phyloP scores from a whole-genome alignment of 2,797 vertebrate genomes.

The Notoglanidium macrostoma region DNA sequence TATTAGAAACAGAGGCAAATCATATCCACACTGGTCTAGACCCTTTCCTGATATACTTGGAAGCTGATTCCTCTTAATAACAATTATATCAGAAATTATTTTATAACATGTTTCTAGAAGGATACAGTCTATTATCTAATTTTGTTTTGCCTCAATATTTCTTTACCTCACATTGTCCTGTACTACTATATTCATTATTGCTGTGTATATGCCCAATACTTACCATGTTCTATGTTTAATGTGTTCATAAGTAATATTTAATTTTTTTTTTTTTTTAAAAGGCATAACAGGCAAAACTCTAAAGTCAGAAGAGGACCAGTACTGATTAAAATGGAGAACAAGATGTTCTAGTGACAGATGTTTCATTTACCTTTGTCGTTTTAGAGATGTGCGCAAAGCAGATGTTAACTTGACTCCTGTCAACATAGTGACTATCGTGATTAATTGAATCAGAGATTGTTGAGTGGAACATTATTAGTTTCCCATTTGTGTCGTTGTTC shows the following conservation, averaged over 20 bases:
- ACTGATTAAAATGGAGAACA: conserved; percentile 4
- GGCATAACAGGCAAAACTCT: neutral
- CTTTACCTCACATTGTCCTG: neutral
- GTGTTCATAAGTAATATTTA: neutral
- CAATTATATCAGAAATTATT: neutral
- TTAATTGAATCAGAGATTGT: neutral
- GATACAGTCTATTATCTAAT: neutral
- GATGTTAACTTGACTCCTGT: neutral
- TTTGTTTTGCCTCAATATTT: neutral
- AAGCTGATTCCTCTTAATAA: neutral
- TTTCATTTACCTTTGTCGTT: neutral
- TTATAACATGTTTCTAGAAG: neutral
- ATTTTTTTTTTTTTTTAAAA: neutral
- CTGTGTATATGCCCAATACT: neutral
- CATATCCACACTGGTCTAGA: neutral
- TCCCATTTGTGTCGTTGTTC: neutral
- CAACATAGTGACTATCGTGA: neutral
- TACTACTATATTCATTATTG: neutral
- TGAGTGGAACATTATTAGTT: neutral
- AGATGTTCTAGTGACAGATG: neutral
- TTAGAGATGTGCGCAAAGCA: neutral
- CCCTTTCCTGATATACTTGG: neutral
- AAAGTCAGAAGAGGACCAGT: neutral
- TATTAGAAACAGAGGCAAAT: neutral
- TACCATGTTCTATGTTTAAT: neutral